Evolutionary conservation across 2,888 invertebrate species (phyloP).

Genomic region (Petrolisthes manimaculis): DNA sequence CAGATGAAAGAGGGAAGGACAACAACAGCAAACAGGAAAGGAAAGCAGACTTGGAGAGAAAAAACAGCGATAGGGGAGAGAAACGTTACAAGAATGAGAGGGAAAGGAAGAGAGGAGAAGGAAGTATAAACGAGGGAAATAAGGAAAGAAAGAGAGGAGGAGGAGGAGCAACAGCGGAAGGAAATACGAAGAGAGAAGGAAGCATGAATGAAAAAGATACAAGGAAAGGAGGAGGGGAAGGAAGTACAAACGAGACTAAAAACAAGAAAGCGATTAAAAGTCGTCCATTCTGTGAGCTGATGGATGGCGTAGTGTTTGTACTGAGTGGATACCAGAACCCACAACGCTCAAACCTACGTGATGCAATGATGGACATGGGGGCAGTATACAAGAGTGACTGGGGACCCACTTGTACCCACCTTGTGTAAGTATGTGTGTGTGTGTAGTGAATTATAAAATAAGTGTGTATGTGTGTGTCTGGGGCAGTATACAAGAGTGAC

Average conservation of each 20-base stretch:
- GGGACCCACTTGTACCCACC: constrained; percentile 82
- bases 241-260: constrained; percentile 28
- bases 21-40: neutral
- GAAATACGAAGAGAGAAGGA: neutral
- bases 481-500: constrained; percentile 82
- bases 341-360: constrained; percentile 76
- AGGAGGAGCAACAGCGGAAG: neutral
- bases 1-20: neutral
- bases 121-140: neutral
- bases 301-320: constrained; percentile 81
- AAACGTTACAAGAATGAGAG: constrained; percentile 30
- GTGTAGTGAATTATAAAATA: too few relatives aligned
- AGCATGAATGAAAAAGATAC: neutral
- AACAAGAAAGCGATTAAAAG: constrained; percentile 1
- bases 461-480: constrained; percentile 68
- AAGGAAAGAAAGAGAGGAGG: neutral
- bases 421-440: constrained; percentile 77
- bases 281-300: constrained; percentile 75
- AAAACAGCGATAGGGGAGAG: neutral
- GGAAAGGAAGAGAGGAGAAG: neutral
- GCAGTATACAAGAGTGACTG: constrained; percentile 84
- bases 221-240: neutral
- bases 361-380: constrained; percentile 81
- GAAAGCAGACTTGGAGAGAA: neutral
- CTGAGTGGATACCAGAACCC: constrained; percentile 92